Conservation (phyloP, 2,797 vertebrate genomes). For the Chiloscyllium punctatum region DNA sequence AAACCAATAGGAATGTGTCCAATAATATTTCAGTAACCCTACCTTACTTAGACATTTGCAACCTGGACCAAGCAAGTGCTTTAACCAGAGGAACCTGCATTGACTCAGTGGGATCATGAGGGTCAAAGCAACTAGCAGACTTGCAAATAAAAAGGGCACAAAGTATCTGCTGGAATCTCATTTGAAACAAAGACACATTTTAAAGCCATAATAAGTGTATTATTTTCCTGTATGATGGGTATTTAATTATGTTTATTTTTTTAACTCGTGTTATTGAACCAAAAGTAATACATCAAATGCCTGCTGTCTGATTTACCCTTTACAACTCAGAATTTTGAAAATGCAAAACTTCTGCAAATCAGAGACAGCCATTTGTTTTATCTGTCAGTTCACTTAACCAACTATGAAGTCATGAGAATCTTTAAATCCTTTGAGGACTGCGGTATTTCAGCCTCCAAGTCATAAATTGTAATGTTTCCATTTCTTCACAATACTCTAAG, state of each 20-base stretch:
- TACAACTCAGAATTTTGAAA: neutral
- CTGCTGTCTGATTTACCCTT: conserved; percentile 28
- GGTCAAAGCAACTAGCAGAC: neutral
- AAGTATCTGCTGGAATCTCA: neutral
- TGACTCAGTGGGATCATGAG: neutral
- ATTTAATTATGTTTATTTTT: neutral
- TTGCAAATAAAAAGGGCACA: neutral
- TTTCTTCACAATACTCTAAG: conserved; percentile 27
- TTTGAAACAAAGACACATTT: neutral
- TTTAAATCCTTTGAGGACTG: conserved; percentile 30
- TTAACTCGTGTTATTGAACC: neutral
- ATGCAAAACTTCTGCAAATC: conserved; percentile 10
- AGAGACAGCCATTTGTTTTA: conserved; percentile 31
- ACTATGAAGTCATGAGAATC: conserved; percentile 22
- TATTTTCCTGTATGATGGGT: neutral
- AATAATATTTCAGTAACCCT: neutral
- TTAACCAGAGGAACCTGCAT: neutral
- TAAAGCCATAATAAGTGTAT: neutral
- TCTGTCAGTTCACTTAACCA: conserved; percentile 34
- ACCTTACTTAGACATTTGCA: neutral
- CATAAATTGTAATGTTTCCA: conserved; percentile 18
- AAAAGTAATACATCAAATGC: conserved; percentile 29
- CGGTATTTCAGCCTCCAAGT: neutral
- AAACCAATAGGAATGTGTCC: neutral
- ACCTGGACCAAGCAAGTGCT: neutral